Evolutionary conservation across 1,140 invertebrate species (phyloP).

Genomic region (Cydia splendana): DNA sequence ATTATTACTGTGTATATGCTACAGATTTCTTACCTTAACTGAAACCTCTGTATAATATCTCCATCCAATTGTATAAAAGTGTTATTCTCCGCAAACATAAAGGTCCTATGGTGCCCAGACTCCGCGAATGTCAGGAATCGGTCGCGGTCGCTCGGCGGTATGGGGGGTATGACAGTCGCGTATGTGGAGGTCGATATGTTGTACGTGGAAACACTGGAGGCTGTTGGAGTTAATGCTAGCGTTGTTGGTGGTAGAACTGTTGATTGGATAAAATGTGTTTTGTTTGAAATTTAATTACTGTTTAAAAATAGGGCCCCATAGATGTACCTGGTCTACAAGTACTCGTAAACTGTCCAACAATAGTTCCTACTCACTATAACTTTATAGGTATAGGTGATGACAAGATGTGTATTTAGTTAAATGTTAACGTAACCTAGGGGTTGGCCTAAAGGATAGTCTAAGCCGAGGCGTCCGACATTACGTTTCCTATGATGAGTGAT

Average conservation of each 20-base stretch:
- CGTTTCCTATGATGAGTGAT: too few species aligned
- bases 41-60: conserved; percentile 91
- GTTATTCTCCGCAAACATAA: conserved; percentile 93
- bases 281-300: neutral
- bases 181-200: conserved; percentile 65
- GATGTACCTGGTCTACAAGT: too few species aligned
- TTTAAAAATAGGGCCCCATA: neutral
- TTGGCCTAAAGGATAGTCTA: too few species aligned
- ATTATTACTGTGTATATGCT: neutral
- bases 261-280: neutral
- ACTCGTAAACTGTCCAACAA: too few species aligned
- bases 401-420: too few species aligned
- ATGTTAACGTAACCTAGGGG: too few species aligned
- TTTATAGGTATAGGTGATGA: too few species aligned
- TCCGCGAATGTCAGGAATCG: conserved; percentile 90
- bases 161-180: conserved; percentile 78
- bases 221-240: conserved; percentile 51
- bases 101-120: conserved; percentile 88
- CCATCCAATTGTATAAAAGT: conserved; percentile 93
- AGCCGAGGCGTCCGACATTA: too few species aligned
- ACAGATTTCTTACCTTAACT: conserved; percentile 83
- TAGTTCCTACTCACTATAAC: too few species aligned
- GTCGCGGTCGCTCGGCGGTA: conserved; percentile 86
- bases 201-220: conserved; percentile 50
- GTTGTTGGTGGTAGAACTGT: conserved; percentile 63